These are phyloP conservation scores for Hoplostethus atlanticus DNA, from an alignment of 2,797 vertebrate species.

Conservation along the genomic window DNA sequence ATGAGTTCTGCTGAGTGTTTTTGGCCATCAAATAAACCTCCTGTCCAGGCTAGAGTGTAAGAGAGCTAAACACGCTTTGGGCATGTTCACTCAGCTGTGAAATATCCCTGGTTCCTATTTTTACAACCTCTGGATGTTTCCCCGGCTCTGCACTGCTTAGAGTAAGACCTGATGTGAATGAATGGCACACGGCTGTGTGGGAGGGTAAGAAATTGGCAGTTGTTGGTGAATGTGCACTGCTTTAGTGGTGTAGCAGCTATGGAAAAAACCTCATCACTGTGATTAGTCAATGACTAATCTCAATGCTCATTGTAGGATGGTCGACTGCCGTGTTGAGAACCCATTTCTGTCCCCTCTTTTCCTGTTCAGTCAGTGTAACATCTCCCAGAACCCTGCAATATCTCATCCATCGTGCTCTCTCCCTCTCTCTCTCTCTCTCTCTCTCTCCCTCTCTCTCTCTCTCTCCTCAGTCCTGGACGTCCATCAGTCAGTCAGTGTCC, in stretches of 20 bases:
- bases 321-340: constrained; percentile 15
- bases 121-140: constrained; percentile 78
- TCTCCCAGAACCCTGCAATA: constrained; percentile 42
- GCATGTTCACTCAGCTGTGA: constrained; percentile 79
- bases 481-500: constrained; percentile 80
- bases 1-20: constrained; percentile 66
- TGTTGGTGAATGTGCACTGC: constrained; percentile 40
- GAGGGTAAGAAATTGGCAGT: constrained; percentile 28
- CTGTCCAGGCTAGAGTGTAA: constrained; percentile 60
- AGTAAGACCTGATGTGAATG: constrained; percentile 72
- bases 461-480: constrained; percentile 50
- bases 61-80: constrained; percentile 70
- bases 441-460: constrained; percentile 1
- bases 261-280: constrained; percentile 39
- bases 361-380: background rate
- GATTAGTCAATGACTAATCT: constrained; percentile 26
- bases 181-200: constrained; percentile 55
- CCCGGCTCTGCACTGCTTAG: constrained; percentile 56
- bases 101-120: constrained; percentile 81
- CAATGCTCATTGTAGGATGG: background rate
- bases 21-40: constrained; percentile 69
- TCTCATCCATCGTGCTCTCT: constrained; percentile 35
- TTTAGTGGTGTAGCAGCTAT: constrained; percentile 40
- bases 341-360: constrained; percentile 31
- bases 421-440: constrained; percentile 17